These are phyloP conservation scores for Crocodylus rhombifer DNA, from an alignment of 2,797 vertebrate genomes.

Conservation along the genomic window DNA sequence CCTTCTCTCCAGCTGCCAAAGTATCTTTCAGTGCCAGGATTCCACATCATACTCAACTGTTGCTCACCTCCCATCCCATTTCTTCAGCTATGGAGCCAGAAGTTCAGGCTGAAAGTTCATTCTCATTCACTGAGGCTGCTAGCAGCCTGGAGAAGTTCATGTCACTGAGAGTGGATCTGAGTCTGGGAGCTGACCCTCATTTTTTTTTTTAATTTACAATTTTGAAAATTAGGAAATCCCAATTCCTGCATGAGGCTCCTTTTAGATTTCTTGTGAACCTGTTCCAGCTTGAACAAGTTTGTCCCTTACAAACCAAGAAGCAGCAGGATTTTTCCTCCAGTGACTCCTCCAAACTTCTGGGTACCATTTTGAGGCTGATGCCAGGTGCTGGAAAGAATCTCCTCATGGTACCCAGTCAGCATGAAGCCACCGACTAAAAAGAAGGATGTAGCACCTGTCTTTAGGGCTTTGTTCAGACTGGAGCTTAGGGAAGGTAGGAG, in stretches of 20 bases:
- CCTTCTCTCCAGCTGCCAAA: background rate
- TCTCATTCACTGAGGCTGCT: background rate
- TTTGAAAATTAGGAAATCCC: background rate
- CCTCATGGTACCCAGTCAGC: too few relatives aligned
- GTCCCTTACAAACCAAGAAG: background rate
- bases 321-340: background rate
- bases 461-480: too few relatives aligned
- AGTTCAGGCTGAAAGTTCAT: background rate
- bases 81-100: too few relatives aligned
- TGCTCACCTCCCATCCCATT: background rate
- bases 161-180: background rate
- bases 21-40: background rate
- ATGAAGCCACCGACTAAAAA: too few relatives aligned
- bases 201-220: background rate
- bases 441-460: too few relatives aligned
- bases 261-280: background rate
- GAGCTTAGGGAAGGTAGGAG: too few relatives aligned
- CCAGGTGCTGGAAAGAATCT: background rate
- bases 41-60: background rate
- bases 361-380: background rate
- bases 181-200: background rate
- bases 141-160: background rate
- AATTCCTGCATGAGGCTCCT: background rate
- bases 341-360: background rate
- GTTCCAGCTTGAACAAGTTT: background rate